Evolutionary conservation across 2,888 invertebrate species (phyloP), one percentile per base, ranked within the genome.

Genomic region (Fragum sueziense): DNA sequence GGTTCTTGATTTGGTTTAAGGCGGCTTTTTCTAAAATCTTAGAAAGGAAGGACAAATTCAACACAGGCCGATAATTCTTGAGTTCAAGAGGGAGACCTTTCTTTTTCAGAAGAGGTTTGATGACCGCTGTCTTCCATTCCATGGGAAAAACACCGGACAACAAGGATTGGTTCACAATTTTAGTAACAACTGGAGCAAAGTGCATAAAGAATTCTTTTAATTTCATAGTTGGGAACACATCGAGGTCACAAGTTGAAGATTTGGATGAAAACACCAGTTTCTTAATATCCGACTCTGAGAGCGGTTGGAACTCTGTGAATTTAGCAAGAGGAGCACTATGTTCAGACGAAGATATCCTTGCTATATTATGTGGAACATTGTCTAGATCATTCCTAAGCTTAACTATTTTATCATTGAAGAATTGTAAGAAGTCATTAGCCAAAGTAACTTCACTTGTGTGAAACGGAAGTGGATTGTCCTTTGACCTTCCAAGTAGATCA

Each of bases 361-460:
- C 62, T 76, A 27, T 52, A 71, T 65, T 11, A 76, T 22, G n/a
- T 76, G 68, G 20, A 37, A 29, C 7, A 78, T 70, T 69, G 73
- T 78, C 20, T 78, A 61, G 17, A 31, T 27, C 22, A n/a, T n/a
- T n/a, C n/a, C n/a, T n/a, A n/a, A n/a, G n/a, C n/a, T n/a, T n/a
- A n/a, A n/a, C n/a, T n/a, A n/a, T n/a, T n/a, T n/a, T n/a, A n/a
- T n/a, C n/a, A n/a, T n/a, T n/a, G n/a, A 78, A 79, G 33, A 34
- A 79, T 1, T 54, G 34, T 41, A 74, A 29, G 62, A 79, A 79
- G 33, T 79, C 74, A 70, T 79, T 74, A 52, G 74, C 74, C 33
- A 79, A 31, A 27, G 41, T 20, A 7, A 65, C 74, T 25, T 33
- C 74, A 65, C 57, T 70, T 0, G 70, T 74, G 41, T 79, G 70